Conservation (phyloP, 2,888 invertebrate genomes). For the Drosophila siamana region DNA sequence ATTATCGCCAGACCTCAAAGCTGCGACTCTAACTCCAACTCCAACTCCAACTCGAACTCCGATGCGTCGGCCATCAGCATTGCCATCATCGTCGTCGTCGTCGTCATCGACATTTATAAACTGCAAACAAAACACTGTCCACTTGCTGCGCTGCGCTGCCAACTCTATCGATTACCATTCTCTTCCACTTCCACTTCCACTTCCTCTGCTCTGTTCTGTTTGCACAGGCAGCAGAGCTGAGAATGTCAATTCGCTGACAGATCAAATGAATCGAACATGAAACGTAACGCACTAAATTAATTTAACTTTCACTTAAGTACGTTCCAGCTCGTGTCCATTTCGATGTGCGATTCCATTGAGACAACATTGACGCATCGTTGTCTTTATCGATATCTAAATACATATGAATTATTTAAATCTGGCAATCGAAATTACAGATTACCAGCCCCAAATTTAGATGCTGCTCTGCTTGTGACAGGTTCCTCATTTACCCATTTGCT, state of each 20-base stretch:
- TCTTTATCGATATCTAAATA: neutral
- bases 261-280: slow-evolving; percentile 13
- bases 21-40: neutral
- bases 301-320: slow-evolving; percentile 8
- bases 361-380: neutral
- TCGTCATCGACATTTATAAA: slow-evolving; percentile 75
- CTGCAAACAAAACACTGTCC: slow-evolving; percentile 75
- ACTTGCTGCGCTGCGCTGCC: slow-evolving; percentile 17
- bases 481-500: too few species aligned
- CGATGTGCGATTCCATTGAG: neutral
- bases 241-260: slow-evolving; percentile 30
- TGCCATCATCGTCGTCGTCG: too few species aligned
- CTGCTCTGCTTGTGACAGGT: too few species aligned
- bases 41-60: too few species aligned
- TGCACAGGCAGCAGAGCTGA: too few species aligned
- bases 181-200: neutral
- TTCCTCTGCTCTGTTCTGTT: too few species aligned
- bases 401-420: too few species aligned
- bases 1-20: slow-evolving; percentile 44
- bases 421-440: too few species aligned
- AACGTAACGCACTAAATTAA: slow-evolving; percentile 29
- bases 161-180: slow-evolving; percentile 1
- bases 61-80: too few species aligned
- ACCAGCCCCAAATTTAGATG: too few species aligned
- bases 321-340: neutral